Conservation (phyloP, 2,888 invertebrate genomes). For the Temnothorax rugatulus region DNA sequence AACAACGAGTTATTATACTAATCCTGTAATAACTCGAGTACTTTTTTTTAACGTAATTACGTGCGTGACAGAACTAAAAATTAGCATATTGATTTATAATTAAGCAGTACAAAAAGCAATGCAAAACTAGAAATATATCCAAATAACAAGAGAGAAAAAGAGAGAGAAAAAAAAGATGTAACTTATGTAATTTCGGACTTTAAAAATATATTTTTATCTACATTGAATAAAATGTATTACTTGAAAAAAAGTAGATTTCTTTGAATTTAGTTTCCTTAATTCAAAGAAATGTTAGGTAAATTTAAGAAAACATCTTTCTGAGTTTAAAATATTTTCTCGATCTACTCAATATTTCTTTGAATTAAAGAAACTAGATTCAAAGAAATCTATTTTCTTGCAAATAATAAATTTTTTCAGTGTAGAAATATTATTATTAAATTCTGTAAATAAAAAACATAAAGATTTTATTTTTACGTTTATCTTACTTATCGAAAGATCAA, state of each 20-base stretch:
- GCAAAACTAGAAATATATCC: neutral
- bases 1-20: constrained; percentile 10
- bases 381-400: no score
- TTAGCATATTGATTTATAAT: constrained; percentile 29
- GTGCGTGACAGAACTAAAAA: constrained; percentile 12
- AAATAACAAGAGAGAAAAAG: neutral
- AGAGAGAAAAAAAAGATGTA: neutral
- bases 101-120: constrained; percentile 1
- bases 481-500: neutral
- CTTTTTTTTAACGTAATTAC: constrained; percentile 6
- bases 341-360: no score
- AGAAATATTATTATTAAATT: neutral
- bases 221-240: no score
- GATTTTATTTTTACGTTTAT: neutral
- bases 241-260: no score
- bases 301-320: no score
- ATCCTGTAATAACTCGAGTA: constrained; percentile 5
- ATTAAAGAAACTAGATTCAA: no score
- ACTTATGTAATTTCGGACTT: neutral
- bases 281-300: no score
- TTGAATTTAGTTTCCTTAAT: no score
- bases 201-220: neutral
- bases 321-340: no score
- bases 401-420: no score
- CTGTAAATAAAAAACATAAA: neutral